A percentile compares a stretch with the other conserved stretches of the same genome.
These are phyloP conservation scores for Myrmecophaga tridactyla DNA, from an alignment of 2,113 vertebrate genomes.

Conservation along the genomic window DNA sequence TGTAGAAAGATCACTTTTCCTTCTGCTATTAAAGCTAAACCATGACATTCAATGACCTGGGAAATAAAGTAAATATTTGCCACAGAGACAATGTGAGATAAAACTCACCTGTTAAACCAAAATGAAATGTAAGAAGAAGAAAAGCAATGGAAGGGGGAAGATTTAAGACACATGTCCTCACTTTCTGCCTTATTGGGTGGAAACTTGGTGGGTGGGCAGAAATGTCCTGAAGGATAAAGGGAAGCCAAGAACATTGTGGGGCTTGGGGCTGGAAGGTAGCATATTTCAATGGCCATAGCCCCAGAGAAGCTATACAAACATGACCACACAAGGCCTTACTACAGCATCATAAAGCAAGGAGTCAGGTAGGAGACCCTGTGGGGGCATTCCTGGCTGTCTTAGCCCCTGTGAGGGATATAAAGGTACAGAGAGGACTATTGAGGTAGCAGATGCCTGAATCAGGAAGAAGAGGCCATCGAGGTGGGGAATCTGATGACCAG, in stretches of 20 bases:
- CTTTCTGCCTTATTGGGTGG: not conserved
- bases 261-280: not conserved
- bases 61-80: not conserved
- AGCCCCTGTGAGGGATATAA: not conserved
- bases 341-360: not conserved
- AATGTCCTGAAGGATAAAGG: not conserved
- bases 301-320: not conserved
- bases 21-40: not conserved
- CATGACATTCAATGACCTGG: not conserved
- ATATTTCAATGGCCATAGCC: not conserved
- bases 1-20: not conserved
- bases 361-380: fast-evolving
- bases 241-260: not conserved
- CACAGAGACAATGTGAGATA: not conserved
- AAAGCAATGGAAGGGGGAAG: not conserved
- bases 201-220: not conserved
- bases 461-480: not conserved
- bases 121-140: not conserved
- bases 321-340: fast-evolving
- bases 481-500: not conserved
- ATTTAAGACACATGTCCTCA: fast-evolving
- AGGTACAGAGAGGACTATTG: not conserved
- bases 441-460: not conserved
- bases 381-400: not conserved
- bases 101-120: fast-evolving